Percentiles rank a stretch among this genome's conserved stretches.
phyloP scores from a whole-genome alignment of 2,797 vertebrate genomes.

The Taenioides sp. region DNA sequence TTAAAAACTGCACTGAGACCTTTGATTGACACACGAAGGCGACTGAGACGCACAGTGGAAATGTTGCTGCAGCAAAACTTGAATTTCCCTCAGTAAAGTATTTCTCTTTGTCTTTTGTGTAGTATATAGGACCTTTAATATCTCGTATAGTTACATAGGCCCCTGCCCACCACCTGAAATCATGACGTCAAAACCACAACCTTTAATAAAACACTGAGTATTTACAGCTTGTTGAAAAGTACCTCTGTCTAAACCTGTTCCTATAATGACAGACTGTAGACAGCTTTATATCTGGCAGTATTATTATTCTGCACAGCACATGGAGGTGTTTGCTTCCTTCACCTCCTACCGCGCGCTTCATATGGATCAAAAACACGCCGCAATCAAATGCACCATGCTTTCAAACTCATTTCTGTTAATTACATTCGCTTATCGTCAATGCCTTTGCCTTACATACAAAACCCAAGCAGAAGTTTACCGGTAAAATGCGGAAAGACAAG shows the following conservation, averaged over 20 bases:
- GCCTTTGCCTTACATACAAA: constrained; percentile 14
- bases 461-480: constrained; percentile 3
- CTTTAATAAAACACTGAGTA: neutral
- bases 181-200: neutral
- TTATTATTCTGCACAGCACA: constrained; percentile 16
- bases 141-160: too few relatives aligned
- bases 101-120: too few relatives aligned
- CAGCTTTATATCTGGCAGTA: neutral
- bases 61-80: too few relatives aligned
- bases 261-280: neutral
- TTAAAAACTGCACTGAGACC: too few relatives aligned
- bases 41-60: too few relatives aligned
- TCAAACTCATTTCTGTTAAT: constrained; percentile 53
- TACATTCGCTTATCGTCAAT: constrained; percentile 16
- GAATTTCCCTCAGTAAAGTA: too few relatives aligned
- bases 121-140: too few relatives aligned
- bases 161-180: neutral
- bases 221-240: neutral
- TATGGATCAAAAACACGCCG: constrained; percentile 23
- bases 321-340: constrained; percentile 3
- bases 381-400: constrained; percentile 32
- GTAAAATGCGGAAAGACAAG: constrained; percentile 10
- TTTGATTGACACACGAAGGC: too few relatives aligned
- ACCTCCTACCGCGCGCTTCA: constrained; percentile 9
- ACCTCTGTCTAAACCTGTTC: neutral